Evolutionary conservation across 2,113 vertebrate genomes (phyloP).

Genomic region (Xenus cinereus): DNA sequence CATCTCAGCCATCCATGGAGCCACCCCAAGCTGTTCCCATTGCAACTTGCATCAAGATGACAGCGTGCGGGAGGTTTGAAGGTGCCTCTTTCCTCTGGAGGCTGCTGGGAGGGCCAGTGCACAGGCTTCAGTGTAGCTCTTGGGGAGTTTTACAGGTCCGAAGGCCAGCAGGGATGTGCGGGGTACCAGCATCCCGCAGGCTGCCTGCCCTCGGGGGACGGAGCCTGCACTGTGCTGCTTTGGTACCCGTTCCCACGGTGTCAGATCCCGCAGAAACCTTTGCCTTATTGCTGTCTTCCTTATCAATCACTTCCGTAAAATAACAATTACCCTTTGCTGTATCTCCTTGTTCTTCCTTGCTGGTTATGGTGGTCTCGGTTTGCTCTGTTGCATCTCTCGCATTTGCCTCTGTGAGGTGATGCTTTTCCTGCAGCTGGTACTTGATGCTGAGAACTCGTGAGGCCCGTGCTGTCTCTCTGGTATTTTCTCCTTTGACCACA

Average conservation of each 20-base stretch:
- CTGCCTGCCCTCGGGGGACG: rapidly evolving
- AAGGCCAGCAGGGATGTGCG: background rate
- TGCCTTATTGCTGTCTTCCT: background rate
- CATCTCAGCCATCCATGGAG: background rate
- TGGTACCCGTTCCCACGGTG: rapidly evolving
- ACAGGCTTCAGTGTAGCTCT: background rate
- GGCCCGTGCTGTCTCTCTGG: background rate
- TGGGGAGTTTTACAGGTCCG: background rate
- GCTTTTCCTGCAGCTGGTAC: background rate
- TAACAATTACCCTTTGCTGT: rapidly evolving
- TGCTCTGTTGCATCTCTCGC: background rate
- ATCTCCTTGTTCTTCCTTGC: background rate
- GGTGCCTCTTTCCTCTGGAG: background rate
- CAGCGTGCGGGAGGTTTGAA: rapidly evolving
- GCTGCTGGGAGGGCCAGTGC: background rate
- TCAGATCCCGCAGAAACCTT: background rate
- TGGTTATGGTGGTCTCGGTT: rapidly evolving
- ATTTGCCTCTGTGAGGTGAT: background rate
- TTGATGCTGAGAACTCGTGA: background rate
- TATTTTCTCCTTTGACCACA: background rate
- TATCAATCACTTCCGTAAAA: background rate
- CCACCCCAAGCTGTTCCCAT: background rate
- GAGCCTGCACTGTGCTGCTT: rapidly evolving
- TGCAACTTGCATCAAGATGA: rapidly evolving
- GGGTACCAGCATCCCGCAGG: too few species aligned